phyloP scores from a whole-genome alignment of 2,113 vertebrate species.

The Seriola aureovittata region DNA sequence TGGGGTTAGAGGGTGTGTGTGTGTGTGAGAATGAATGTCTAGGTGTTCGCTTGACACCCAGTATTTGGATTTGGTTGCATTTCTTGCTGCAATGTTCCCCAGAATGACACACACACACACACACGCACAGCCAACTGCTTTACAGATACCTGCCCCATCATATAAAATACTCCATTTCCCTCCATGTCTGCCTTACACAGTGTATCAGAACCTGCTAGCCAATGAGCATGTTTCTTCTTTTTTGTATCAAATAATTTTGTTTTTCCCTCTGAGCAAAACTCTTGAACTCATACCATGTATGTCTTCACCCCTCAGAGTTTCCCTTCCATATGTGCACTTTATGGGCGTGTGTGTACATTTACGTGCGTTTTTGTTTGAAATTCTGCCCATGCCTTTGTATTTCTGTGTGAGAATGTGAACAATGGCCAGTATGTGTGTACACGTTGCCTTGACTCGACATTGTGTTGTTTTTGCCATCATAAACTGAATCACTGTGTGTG shows the following conservation, averaged over 20 bases:
- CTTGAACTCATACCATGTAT: slow-evolving; percentile 33
- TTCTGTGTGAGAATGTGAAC: slow-evolving; percentile 55
- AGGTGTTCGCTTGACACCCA: background rate
- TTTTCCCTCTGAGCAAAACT: background rate
- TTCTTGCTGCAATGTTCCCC: slow-evolving; percentile 25
- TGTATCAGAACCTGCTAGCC: slow-evolving; percentile 1
- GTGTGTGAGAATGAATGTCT: background rate
- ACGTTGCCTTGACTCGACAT: slow-evolving; percentile 61
- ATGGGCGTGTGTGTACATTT: slow-evolving; percentile 33
- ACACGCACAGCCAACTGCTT: slow-evolving; percentile 38
- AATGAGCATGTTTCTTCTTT: slow-evolving; percentile 8
- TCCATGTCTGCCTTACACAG: slow-evolving; percentile 49
- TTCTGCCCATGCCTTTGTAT: slow-evolving; percentile 59
- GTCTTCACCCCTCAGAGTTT: slow-evolving; percentile 43
- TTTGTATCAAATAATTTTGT: background rate
- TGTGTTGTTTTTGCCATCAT: slow-evolving; percentile 57
- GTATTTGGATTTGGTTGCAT: slow-evolving; percentile 44
- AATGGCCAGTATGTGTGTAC: slow-evolving; percentile 57
- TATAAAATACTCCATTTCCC: slow-evolving; percentile 11
- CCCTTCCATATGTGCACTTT: slow-evolving; percentile 70
- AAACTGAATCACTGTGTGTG: slow-evolving; percentile 30
- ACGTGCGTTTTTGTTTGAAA: slow-evolving; percentile 26
- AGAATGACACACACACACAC: slow-evolving; percentile 1
- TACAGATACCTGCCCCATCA: slow-evolving; percentile 13
- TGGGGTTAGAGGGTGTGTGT: slow-evolving; percentile 23